These are phyloP conservation scores for Ophthalmolycus amberensis DNA, from an alignment of 2,113 vertebrate genomes.

Conservation along the genomic window DNA sequence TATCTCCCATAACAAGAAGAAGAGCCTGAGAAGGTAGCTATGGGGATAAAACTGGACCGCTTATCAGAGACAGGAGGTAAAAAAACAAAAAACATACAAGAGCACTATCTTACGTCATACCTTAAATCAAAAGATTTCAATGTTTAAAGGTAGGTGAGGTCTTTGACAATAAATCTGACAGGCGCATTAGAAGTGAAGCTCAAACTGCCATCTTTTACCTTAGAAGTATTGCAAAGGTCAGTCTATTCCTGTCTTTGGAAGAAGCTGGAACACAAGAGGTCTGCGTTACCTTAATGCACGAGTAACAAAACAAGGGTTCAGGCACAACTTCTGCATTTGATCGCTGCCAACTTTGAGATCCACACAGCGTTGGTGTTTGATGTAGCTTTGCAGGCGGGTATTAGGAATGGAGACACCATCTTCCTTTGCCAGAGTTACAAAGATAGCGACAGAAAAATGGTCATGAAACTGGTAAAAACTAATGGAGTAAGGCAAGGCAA, in stretches of 20 bases:
- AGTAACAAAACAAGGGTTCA: background rate
- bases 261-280: background rate
- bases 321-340: background rate
- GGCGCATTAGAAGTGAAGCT: background rate
- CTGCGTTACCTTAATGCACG: background rate
- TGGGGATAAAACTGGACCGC: background rate
- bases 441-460: too few relatives aligned
- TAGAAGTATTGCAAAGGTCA: slow-evolving; percentile 31
- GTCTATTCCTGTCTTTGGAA: background rate
- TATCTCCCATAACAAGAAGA: background rate
- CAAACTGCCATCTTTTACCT: slow-evolving; percentile 27
- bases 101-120: slow-evolving; percentile 1
- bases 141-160: slow-evolving; percentile 9
- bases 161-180: slow-evolving; percentile 30
- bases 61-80: background rate
- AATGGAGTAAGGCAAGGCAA: too few relatives aligned
- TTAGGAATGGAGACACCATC: background rate
- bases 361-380: background rate
- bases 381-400: background rate
- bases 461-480: too few relatives aligned
- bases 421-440: too few relatives aligned
- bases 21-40: background rate
- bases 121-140: slow-evolving; percentile 42
- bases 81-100: background rate
- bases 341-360: background rate